Percentiles rank a stretch among this genome's conserved stretches.
These are phyloP conservation scores for Zoanthus sansibaricus DNA, from an alignment of 92 coral and sea anemone genomes.

Conservation along the genomic window DNA sequence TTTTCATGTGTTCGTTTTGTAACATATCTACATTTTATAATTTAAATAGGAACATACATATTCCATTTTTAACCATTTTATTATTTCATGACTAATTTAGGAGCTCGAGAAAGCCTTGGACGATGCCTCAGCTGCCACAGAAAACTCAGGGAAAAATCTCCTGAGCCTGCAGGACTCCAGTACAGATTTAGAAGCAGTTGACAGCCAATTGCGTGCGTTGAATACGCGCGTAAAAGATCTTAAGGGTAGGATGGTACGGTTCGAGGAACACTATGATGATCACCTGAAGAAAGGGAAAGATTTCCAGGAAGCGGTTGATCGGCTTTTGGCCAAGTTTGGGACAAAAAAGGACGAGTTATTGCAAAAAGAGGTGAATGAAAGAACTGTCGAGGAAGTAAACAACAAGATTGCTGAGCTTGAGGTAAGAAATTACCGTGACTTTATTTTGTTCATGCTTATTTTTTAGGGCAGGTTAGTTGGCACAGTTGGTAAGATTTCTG, in stretches of 20 bases:
- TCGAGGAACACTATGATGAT: conserved; percentile 89
- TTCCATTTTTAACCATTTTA: not conserved
- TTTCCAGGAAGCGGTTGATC: conserved; percentile 87
- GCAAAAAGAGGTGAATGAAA: conserved; percentile 74
- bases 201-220: conserved; percentile 87
- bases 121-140: conserved; percentile 58
- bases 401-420: conserved; percentile 80
- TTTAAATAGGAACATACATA: too few species aligned
- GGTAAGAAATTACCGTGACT: conserved; percentile 50
- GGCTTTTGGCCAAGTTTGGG: conserved; percentile 84
- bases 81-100: conserved; percentile 21
- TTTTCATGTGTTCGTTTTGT: too few species aligned
- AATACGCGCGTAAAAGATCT: conserved; percentile 83
- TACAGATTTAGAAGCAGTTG: conserved; percentile 83
- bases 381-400: conserved; percentile 68
- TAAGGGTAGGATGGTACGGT: conserved; percentile 76
- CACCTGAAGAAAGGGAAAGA: conserved; percentile 82
- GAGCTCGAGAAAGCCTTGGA: conserved; percentile 67
- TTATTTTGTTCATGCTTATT: too few species aligned
- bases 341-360: conserved; percentile 75
- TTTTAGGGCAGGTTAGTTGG: too few species aligned
- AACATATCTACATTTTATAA: too few species aligned
- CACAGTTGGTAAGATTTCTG: too few species aligned
- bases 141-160: conserved; percentile 67
- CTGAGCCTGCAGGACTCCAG: conserved; percentile 81